Base-by-base conservation (phyloP, 2,888 invertebrate genomes). In the Nebria salina region DNA sequence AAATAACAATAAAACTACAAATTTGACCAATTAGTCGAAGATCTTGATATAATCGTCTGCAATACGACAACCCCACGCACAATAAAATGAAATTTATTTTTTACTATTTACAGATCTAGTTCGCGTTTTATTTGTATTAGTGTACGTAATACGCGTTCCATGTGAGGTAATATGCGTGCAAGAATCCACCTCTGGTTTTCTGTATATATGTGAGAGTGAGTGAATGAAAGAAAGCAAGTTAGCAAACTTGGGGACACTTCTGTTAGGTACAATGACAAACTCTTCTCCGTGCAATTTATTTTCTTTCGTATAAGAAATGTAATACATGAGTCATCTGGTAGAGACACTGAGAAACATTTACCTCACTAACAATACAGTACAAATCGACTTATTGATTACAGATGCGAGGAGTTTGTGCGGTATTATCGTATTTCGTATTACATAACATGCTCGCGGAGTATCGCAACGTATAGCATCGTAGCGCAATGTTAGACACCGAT, bases 181-280 rank as follows among this genome's bases (percentile, higher is more conserved):
- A 7, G 54, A 1, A 54, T 54, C 13, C 54, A 54, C 8, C 54
- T 13, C 54, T 54, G 11, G 11, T 7, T 54, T 11, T 54, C 13
- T 54, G 11, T 11, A 54, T 11, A 8, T 8, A 54, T 54, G 54
- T 54, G 54, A 5, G 8, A 54, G 54, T 54, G 54, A 54, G 54
- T 54, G 13, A 54, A 13, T 54, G 54, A 54, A 7, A 11, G 8
- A 54, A 54, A 3, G 13, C 54, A 13, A 54, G 54, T 54, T 54
- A 54, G 11, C 7, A 54, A 72, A 26, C 64, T 42, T 25, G 54
- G 65, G 25, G 66, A 80, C 75, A 75, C 70, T 75, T 80, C 80
- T 80, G 80, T 68, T 75, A 68, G 75, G 70, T 75, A 80, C 80
- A 80, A 80, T 80, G 75, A 80, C 80, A 80, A 80, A 80, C 75